Conservation (phyloP, 2,113 vertebrate species). For the Noctilio leporinus region DNA sequence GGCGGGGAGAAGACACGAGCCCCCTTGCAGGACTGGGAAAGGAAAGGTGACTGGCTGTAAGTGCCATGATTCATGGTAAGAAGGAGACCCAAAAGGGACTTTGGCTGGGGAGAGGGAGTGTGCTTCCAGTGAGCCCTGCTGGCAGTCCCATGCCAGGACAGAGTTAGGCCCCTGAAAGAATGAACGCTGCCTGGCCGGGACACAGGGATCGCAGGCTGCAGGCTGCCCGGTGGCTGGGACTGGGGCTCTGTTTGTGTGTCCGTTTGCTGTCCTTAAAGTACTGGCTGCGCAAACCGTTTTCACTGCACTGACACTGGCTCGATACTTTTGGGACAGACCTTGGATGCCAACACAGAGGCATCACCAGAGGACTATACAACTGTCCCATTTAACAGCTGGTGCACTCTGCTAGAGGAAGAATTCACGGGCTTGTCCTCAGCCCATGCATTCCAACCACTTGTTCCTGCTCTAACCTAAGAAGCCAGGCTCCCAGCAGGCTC, state of each 20-base stretch:
- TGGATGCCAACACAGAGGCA: background rate
- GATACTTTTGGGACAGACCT: too few species aligned
- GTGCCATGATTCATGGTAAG: background rate
- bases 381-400: background rate
- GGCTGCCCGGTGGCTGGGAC: accelerated
- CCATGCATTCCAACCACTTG: accelerated
- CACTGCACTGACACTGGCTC: too few species aligned
- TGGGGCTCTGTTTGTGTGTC: background rate
- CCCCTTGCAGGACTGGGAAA: background rate
- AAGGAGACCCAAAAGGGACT: background rate
- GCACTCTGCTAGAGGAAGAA: background rate
- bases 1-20: background rate
- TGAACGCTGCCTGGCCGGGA: background rate
- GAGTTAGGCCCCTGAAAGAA: too few species aligned
- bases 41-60: background rate
- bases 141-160: accelerated
- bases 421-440: background rate
- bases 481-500: accelerated
- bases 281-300: too few species aligned
- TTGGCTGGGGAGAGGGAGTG: accelerated
- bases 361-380: accelerated
- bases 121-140: background rate
- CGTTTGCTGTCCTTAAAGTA: too few species aligned
- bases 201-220: accelerated
- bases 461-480: background rate